Conservation (phyloP, 2,113 vertebrate species). For the Chamaea fasciata region DNA sequence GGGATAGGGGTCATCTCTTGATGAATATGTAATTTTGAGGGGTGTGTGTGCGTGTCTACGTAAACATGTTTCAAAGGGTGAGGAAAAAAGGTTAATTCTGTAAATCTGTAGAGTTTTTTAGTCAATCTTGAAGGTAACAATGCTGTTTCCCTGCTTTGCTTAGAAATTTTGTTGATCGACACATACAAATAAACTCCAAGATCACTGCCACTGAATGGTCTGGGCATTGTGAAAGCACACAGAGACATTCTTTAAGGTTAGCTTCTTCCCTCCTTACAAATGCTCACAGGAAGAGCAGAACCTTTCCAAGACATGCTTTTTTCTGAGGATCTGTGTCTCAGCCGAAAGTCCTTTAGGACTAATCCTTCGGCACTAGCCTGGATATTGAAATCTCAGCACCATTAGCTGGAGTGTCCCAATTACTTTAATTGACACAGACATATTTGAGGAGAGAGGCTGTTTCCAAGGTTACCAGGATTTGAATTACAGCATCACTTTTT, state of each 20-base stretch:
- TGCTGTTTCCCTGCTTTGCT: neutral
- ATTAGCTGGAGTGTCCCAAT: constrained; percentile 51
- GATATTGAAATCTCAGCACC: constrained; percentile 17
- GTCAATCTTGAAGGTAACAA: neutral
- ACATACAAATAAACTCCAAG: neutral
- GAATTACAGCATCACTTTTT: neutral
- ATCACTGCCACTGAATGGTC: neutral
- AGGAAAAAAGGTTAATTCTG: neutral
- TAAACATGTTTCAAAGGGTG: too few species aligned
- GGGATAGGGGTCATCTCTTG: neutral
- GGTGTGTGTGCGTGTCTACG: rapidly evolving
- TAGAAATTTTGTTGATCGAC: neutral
- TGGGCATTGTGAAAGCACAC: neutral
- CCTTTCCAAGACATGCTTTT: neutral
- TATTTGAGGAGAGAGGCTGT: constrained; percentile 32
- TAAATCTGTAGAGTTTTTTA: neutral
- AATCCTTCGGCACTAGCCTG: neutral
- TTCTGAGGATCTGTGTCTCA: neutral
- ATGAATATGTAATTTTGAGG: neutral
- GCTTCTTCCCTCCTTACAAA: neutral
- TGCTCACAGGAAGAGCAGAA: neutral
- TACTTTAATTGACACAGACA: constrained; percentile 46
- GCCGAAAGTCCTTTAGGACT: neutral
- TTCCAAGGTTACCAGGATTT: constrained; percentile 43
- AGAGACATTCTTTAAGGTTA: neutral